Evolutionary conservation across 2,113 vertebrate genomes (phyloP).

Genomic region (Anthoscopus minutus): DNA sequence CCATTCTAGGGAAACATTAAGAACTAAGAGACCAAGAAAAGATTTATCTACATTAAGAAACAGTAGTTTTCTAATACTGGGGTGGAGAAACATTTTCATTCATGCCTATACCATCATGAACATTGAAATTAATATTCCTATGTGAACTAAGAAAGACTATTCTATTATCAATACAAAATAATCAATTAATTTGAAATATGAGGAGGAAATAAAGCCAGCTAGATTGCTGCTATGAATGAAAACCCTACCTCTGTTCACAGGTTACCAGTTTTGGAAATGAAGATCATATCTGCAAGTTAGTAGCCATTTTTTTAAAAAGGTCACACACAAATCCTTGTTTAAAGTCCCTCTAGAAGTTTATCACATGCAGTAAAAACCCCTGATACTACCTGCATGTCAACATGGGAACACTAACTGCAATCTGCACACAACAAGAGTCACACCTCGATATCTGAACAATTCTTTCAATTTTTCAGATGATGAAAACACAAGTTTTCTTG

Average conservation of each 20-base stretch:
- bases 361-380: background rate
- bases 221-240: background rate
- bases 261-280: background rate
- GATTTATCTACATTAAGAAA: background rate
- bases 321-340: background rate
- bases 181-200: background rate
- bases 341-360: background rate
- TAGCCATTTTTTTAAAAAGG: background rate
- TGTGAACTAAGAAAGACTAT: background rate
- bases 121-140: background rate
- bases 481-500: background rate
- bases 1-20: background rate
- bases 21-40: background rate
- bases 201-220: background rate
- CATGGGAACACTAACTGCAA: background rate
- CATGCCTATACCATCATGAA: background rate
- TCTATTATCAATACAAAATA: background rate
- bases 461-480: background rate
- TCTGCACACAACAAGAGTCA: background rate
- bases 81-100: background rate
- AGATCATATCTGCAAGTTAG: background rate
- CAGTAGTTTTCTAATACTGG: background rate
- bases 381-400: rapidly evolving
- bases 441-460: background rate
- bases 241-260: background rate